Evolutionary conservation across 1,140 invertebrate species (phyloP).

Genomic region (Dinoponera quadriceps): DNA sequence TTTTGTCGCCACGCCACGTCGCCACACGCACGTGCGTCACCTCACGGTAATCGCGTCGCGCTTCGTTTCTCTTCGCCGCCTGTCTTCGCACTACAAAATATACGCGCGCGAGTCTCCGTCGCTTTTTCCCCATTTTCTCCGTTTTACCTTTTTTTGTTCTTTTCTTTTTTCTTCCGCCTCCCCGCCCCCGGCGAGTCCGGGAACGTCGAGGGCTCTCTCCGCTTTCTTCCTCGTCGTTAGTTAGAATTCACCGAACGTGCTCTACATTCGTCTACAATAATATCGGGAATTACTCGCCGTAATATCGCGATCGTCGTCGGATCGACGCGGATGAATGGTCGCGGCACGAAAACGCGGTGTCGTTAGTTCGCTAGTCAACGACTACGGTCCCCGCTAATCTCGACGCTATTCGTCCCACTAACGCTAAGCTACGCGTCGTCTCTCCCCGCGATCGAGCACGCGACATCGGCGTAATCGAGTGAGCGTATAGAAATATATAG

Average conservation of each 20-base stretch:
- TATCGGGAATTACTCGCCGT: constrained; percentile 27
- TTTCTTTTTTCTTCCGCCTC: constrained; percentile 41
- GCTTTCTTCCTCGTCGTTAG: constrained; percentile 17
- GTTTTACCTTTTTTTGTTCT: neutral
- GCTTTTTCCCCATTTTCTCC: constrained; percentile 40
- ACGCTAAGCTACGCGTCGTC: constrained; percentile 46
- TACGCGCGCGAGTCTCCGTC: constrained; percentile 32
- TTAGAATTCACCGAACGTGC: neutral
- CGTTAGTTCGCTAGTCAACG: constrained; percentile 31
- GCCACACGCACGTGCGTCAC: constrained; percentile 10
- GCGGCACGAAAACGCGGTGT: neutral
- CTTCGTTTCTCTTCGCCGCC: neutral
- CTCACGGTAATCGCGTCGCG: neutral
- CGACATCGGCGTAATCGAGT: constrained; percentile 44
- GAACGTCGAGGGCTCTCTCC: constrained; percentile 45
- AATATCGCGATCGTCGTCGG: constrained; percentile 2
- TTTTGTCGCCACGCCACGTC: constrained; percentile 26
- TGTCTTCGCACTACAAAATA: constrained; percentile 53
- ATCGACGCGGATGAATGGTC: neutral
- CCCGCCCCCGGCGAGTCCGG: constrained; percentile 32
- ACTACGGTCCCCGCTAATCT: constrained; percentile 35
- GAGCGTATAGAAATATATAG: constrained; percentile 65
- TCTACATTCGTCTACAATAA: constrained; percentile 16
- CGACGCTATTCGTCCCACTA: constrained; percentile 16
- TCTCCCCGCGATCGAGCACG: constrained; percentile 18